A percentile compares a stretch with the other conserved stretches of the same genome.
Conservation (phyloP, 2,888 invertebrate genomes). For the Parelbella ahira region DNA sequence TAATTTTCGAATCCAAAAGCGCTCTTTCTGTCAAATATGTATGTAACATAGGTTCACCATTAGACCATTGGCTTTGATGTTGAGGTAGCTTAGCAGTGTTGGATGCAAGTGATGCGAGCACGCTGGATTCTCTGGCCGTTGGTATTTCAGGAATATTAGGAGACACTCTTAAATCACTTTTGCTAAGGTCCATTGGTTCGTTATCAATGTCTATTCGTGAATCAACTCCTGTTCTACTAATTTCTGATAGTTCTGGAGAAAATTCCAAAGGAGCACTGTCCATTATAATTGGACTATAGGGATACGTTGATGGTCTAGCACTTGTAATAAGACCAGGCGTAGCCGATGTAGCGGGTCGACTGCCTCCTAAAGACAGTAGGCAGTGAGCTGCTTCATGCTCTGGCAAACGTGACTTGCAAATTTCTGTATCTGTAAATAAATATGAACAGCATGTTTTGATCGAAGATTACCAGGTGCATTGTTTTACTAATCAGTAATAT, state of each 20-base stretch:
- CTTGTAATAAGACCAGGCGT: constrained; percentile 81
- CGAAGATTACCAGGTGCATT: too few species aligned
- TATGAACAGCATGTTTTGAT: too few species aligned
- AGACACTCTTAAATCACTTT: constrained; percentile 56
- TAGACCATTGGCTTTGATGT: constrained; percentile 76
- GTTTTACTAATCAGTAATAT: too few species aligned
- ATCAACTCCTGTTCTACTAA: constrained; percentile 46
- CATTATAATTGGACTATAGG: constrained; percentile 75
- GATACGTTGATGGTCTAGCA: constrained; percentile 84
- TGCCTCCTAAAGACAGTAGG: constrained; percentile 86
- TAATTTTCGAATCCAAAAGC: constrained; percentile 85
- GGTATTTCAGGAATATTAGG: constrained; percentile 75
- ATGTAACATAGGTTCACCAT: constrained; percentile 84
- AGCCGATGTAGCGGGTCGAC: constrained; percentile 71
- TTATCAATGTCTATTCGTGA: constrained; percentile 68
- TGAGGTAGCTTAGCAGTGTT: constrained; percentile 82
- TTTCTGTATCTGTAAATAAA: constrained; percentile 80
- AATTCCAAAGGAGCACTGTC: constrained; percentile 48
- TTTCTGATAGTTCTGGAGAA: constrained; percentile 49
- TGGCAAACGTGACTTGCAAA: constrained; percentile 84
- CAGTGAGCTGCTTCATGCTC: constrained; percentile 94
- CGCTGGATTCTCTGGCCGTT: constrained; percentile 82
- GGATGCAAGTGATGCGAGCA: constrained; percentile 82
- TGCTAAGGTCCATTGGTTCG: constrained; percentile 76
- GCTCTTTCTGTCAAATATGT: constrained; percentile 87